Base-by-base conservation (phyloP, 2,888 invertebrate species). In the Lissocephala sabroskyi region DNA sequence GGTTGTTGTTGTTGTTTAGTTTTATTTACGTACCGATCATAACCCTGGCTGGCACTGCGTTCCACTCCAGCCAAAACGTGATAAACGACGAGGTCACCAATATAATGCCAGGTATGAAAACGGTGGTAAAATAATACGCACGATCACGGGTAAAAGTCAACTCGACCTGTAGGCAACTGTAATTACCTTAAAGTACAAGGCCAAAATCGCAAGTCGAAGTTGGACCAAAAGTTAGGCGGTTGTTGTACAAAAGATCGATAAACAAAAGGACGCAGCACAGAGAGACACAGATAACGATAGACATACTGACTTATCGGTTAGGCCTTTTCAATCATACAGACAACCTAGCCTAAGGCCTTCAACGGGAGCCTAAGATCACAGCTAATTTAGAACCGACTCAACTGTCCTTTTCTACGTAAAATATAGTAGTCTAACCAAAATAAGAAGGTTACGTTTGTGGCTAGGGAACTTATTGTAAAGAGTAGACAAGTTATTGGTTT, bases 21-120 rank as follows among this genome's bases (percentile, higher is more conserved):
- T 39, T n/a, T 16, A 18, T 66, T 73, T 79, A 88, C 91, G 88
- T 88, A 94, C 94, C 94, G 88, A 96, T 95, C 95, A 96, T 96
- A 83, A 96, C 96, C 87, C 96, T 90, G 85, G 96, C 96, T 84
- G 96, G 96, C 83, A 96, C 96, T 79, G 96, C 96, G 87, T 96
- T 96, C 95, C 96, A 96, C 88, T 96, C 96, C 86, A 96, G 89
- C 96, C 96, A 96, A 89, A 96, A 96, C 83, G 96, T 96, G 87
- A 96, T 96, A 89, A 96, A 96, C 82, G 96, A 96, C 86, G 95
- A 95, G 77, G 96, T 96, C 86, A 96, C 96, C 88, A 96, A 90
- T 87, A 96, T 95, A 85, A 96, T 95, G 83, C 96, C 96, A 80
- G 96, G 96, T 87, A 96, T 95, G 88, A 96, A 96, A 86, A 96